Evolutionary conservation across 92 coral and sea anemone species (phyloP).

Genomic region (Heliopora coerulea): DNA sequence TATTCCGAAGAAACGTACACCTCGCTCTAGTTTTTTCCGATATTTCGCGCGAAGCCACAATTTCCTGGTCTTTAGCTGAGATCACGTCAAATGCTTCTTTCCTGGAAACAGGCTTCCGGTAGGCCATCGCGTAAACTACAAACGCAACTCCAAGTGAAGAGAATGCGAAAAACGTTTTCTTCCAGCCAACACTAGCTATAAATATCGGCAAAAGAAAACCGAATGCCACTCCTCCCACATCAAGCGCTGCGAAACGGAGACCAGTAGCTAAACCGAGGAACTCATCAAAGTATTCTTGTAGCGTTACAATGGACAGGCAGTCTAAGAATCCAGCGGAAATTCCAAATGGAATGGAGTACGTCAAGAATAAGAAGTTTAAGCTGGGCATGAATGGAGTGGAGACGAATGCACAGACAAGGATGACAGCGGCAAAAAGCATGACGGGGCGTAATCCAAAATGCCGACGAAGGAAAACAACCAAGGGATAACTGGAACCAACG

Average conservation of each 20-base stretch:
- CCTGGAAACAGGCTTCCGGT: not conserved
- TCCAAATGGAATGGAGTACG: conserved; percentile 7
- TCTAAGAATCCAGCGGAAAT: not conserved
- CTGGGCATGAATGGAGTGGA: not conserved
- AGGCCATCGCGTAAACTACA: not conserved
- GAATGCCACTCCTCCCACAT: not conserved
- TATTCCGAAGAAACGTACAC: not conserved
- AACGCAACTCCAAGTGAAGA: conserved; percentile 1
- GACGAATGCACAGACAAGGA: not conserved
- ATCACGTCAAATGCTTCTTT: too few species aligned
- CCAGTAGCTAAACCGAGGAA: conserved; percentile 19
- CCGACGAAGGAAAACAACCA: not conserved
- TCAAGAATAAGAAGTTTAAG: not conserved
- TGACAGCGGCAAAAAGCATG: not conserved
- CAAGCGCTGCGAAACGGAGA: not conserved
- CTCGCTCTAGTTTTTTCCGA: not conserved
- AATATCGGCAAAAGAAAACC: conserved; percentile 2
- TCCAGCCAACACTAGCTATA: not conserved
- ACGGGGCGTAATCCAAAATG: not conserved
- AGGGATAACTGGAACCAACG: not conserved
- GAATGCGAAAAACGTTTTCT: not conserved
- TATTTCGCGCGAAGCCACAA: not conserved
- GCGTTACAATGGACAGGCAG: not conserved
- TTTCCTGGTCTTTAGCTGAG: not conserved
- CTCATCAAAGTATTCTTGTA: conserved; percentile 10